Base-by-base conservation (phyloP, 2,888 invertebrate genomes). In the Oegoconia quadripuncta region DNA sequence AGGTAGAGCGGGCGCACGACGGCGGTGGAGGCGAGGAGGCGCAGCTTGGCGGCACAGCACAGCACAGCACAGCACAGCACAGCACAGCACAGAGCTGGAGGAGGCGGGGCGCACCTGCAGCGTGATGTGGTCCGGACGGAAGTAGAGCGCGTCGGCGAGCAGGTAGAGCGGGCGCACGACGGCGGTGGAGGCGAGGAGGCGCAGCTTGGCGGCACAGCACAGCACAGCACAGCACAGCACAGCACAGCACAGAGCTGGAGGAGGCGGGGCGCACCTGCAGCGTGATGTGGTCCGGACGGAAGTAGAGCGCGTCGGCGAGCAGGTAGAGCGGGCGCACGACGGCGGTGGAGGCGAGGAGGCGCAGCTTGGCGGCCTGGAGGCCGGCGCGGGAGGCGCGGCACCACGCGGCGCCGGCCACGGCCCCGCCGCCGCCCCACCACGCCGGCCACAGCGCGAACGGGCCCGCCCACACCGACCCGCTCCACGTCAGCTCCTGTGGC, bases 61-160 rank as follows among this genome's bases (percentile, higher is more conserved):
- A n/a, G 27, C 1, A 11, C 7, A 1, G 15, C 7, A 5, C 18
- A 6, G 4, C 14, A 7, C 29, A 13, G 29, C n/a, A 16, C 8
- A 29, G 14, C 7, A 29, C 1, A 16, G 1, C 16, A 14, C 16
- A 11, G 9, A 9, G 13, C 14, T 2, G 1, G 15, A 9, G 0
- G 7, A 13, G 12, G 25, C 11, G 15, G 5, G 20, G 2, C 16
- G 9, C 16, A 27, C 20, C 28, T 37, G 28, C 23, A 83, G 37
- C 15, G 66, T 64, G 20, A 83, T 22, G 39, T 81, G 76, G 0
- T 61, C 43, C 0, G 65, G 57, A 0, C 50, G 44, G 44, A 60
- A 82, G 40, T 57, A 39, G 23, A 84, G 37, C 1, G 74, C 49
- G 46, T 84, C 83, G 0, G 83, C 83, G 0, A 82, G 42, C 9